Conservation (phyloP, 1,140 invertebrate species). For the Saccostrea glomerata region DNA sequence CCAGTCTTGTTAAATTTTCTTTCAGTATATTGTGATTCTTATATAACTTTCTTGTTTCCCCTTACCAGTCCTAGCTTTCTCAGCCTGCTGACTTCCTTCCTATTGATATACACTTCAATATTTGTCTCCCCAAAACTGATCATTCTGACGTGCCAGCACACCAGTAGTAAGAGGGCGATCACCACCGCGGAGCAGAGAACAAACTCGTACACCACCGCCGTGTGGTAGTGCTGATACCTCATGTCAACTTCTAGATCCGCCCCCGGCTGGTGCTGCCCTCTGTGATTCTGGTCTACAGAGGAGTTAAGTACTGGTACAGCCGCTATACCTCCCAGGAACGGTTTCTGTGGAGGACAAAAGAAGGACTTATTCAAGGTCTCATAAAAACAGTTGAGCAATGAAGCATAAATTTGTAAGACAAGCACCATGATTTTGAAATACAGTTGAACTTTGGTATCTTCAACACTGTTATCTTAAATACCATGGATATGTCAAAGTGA, state of each 20-base stretch:
- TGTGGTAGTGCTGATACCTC: conserved; percentile 64
- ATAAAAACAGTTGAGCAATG: no score
- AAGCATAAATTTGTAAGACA: no score
- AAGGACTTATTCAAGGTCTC: background rate
- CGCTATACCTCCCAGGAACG: background rate
- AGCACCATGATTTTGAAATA: no score
- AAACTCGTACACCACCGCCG: conserved; percentile 73
- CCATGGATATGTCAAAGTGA: no score
- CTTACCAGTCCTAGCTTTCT: conserved; percentile 82
- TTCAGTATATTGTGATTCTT: no score
- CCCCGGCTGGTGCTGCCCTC: background rate
- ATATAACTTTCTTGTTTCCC: no score
- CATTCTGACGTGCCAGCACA: conserved; percentile 90
- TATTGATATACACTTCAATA: conserved; percentile 94
- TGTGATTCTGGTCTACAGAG: background rate
- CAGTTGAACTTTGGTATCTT: no score
- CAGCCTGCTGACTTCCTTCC: conserved; percentile 85
- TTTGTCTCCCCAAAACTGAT: conserved; percentile 94
- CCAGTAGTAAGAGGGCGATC: conserved; percentile 79
- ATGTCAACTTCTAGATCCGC: conserved; percentile 42
- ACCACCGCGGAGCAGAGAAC: conserved; percentile 72
- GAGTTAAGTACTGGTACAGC: background rate
- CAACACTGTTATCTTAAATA: no score
- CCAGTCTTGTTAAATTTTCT: no score
- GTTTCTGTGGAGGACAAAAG: background rate